Conservation (phyloP, 1,140 invertebrate genomes). For the Halesus radiatus region DNA sequence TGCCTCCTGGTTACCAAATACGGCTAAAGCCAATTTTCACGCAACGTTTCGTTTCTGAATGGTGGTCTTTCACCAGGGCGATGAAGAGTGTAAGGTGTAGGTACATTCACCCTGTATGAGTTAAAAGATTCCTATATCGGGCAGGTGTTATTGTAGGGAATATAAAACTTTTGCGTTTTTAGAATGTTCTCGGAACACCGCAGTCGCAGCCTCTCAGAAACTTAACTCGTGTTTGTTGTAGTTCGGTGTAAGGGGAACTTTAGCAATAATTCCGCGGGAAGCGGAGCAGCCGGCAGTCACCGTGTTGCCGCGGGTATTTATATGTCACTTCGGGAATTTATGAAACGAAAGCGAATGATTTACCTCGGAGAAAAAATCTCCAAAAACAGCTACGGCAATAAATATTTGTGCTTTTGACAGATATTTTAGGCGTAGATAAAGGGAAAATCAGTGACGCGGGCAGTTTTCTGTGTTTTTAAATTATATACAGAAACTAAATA, state of each 20-base stretch:
- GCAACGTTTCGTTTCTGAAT: too few species aligned
- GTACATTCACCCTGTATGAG: too few species aligned
- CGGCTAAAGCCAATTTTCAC: too few species aligned
- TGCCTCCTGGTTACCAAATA: too few species aligned
- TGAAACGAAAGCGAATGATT: constrained; percentile 22
- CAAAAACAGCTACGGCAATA: not conserved
- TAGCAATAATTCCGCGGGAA: constrained; percentile 4
- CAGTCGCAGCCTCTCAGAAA: not conserved
- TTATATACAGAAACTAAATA: too few species aligned
- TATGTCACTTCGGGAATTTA: constrained; percentile 10
- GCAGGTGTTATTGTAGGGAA: constrained; percentile 7
- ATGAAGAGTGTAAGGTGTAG: too few species aligned
- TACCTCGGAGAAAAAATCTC: constrained; percentile 9
- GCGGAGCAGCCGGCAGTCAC: not conserved
- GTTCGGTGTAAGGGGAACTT: not conserved
- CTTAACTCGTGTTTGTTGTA: too few species aligned
- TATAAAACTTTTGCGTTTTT: constrained; percentile 9
- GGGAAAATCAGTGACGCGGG: too few species aligned
- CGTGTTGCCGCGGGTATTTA: constrained; percentile 4
- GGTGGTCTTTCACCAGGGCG: too few species aligned
- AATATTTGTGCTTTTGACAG: not conserved
- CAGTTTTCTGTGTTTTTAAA: too few species aligned
- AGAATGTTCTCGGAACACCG: not conserved
- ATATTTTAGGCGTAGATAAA: not conserved
- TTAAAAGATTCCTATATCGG: not conserved